Conservation (phyloP, 2,113 vertebrate genomes). For the Brachyhypopomus gauderio region DNA sequence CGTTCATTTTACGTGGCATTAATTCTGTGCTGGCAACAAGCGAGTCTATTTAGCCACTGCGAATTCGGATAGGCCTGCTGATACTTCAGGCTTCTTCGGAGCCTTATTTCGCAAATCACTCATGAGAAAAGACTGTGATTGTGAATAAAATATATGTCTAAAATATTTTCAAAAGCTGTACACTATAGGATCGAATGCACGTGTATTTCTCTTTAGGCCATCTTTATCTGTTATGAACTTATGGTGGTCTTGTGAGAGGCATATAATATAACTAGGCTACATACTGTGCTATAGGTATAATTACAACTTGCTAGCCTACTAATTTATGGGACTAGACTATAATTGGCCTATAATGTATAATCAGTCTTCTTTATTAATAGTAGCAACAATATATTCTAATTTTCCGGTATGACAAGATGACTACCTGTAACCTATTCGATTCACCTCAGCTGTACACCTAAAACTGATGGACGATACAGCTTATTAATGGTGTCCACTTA, state of each 20-base stretch:
- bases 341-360: conserved; percentile 4
- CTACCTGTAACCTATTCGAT: conserved; percentile 22
- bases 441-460: background rate
- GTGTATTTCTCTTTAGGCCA: too few species aligned
- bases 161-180: background rate
- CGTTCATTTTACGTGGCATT: background rate
- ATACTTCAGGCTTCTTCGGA: background rate
- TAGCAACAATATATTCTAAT: background rate
- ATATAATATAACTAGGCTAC: background rate
- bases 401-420: background rate
- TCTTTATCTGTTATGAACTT: background rate
- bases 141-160: background rate
- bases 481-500: background rate
- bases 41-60: background rate
- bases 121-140: background rate
- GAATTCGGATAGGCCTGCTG: background rate
- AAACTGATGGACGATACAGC: conserved; percentile 15
- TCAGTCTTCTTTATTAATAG: conserved; percentile 7
- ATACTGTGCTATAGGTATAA: background rate
- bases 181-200: background rate
- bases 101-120: too few species aligned
- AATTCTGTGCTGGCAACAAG: background rate
- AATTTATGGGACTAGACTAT: background rate
- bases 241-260: too few species aligned
- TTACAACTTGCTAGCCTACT: background rate